Base-by-base conservation (phyloP, 2,797 vertebrate genomes). In the Erithacus rubecula region DNA sequence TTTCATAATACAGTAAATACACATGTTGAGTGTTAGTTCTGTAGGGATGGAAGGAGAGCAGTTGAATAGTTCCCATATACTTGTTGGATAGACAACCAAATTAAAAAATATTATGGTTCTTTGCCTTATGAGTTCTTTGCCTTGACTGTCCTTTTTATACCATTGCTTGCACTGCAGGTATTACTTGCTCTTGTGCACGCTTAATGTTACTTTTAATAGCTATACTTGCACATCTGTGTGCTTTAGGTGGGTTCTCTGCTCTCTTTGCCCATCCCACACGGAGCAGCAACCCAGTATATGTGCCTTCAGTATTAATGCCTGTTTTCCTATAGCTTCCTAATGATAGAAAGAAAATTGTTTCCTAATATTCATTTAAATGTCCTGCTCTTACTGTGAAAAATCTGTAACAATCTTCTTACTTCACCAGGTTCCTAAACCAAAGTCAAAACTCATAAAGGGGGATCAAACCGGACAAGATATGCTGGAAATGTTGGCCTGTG, bases 391-490 rank as follows among this genome's bases (percentile, higher is more conserved):
- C 3, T 85, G 56, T 77, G 49, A 64, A 80, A 71, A 95, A 83
- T 4, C 4, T 77, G 5, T 87, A 83, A 93, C 58, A 34, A 9
- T 78, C 87, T 82, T 64, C n/a, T 87, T 91, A 30, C 72, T 89
- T 95, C 32, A 81, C 44, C 91, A 99, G 99, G 97, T 98, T 90
- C 98, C 98, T 82, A 98, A 98, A 98, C 98, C 99, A 95, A 99
- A 99, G 97, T 94, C 96, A 77, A 99, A 99, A 97, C 95, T 98
- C 92, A 98, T 98, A 91, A 99, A 99, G 95, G 98, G 98, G 91
- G 98, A 99, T 84, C 98, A 98, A 64, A 71, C 95, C 2, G 95
- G 97, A 68, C 98, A 98, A 59, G 98, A 98, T 84, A 89, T 97
- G 64, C 83, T 99, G 76, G 99, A 99, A 96, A 96, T 98, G 47